These are phyloP conservation scores for Anorthoa munda DNA, from an alignment of 2,888 invertebrate genomes.

Conservation along the genomic window DNA sequence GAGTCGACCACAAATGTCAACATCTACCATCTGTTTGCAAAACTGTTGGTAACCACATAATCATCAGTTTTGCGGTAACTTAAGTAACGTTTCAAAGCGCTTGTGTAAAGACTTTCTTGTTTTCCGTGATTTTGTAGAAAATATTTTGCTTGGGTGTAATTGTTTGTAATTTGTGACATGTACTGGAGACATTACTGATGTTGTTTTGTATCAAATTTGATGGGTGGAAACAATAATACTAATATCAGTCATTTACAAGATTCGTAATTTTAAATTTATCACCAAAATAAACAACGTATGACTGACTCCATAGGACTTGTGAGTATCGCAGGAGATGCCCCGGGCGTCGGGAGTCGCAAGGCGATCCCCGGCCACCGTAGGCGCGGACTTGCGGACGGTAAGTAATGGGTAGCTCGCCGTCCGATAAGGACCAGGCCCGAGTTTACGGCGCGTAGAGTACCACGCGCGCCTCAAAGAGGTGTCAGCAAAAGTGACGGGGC, in stretches of 20 bases:
- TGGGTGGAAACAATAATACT: neutral
- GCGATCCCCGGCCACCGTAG: too few relatives aligned
- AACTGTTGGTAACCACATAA: conserved; percentile 70
- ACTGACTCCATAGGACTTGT: too few relatives aligned
- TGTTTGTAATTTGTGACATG: conserved; percentile 22
- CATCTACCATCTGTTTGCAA: conserved; percentile 65
- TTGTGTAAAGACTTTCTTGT: conserved; percentile 60
- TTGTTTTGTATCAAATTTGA: neutral
- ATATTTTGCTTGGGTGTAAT: conserved; percentile 25
- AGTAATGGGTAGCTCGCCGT: too few relatives aligned
- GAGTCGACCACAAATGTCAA: conserved; percentile 72
- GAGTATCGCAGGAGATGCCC: too few relatives aligned
- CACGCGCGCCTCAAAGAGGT: too few relatives aligned
- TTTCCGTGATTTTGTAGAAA: conserved; percentile 51
- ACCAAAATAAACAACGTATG: too few relatives aligned
- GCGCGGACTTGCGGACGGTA: too few relatives aligned
- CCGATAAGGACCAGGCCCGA: too few relatives aligned
- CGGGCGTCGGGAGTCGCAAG: too few relatives aligned
- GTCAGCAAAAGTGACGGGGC: too few relatives aligned
- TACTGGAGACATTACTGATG: neutral
- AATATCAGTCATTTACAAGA: neutral
- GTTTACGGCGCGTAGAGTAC: too few relatives aligned
- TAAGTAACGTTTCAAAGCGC: conserved; percentile 53
- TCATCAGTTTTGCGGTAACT: conserved; percentile 63
- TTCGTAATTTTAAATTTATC: too few relatives aligned